Conservation (phyloP, 2,888 invertebrate genomes). For the Acanthopleura granulata region DNA sequence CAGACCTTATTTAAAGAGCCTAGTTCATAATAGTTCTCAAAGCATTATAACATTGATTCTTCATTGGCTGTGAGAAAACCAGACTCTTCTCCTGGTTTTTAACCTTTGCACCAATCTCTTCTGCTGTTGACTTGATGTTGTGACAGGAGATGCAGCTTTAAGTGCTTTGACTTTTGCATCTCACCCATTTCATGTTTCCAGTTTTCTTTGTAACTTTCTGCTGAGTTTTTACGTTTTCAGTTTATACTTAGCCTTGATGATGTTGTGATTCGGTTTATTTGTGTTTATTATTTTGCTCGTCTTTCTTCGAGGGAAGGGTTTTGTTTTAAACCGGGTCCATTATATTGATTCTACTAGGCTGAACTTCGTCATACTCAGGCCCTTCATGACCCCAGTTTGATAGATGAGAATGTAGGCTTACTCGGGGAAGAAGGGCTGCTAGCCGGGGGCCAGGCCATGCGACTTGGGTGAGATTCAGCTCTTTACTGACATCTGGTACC, state of each 20-base stretch:
- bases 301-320: constrained; percentile 33
- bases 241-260: constrained; percentile 10
- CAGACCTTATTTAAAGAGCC: too few species aligned
- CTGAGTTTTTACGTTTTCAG: not conserved
- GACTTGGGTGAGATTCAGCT: constrained; percentile 82
- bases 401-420: constrained; percentile 87
- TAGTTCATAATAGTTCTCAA: too few species aligned
- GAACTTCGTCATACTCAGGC: constrained; percentile 66
- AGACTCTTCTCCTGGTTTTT: too few species aligned
- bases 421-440: constrained; percentile 96
- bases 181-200: not conserved
- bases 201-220: not conserved
- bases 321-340: constrained; percentile 26
- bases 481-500: too few species aligned
- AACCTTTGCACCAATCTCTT: too few species aligned
- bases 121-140: too few species aligned
- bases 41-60: too few species aligned
- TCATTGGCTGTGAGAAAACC: too few species aligned
- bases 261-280: constrained; percentile 22
- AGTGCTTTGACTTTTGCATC: too few species aligned
- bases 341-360: constrained; percentile 51
- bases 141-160: too few species aligned
- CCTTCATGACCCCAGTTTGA: constrained; percentile 93
- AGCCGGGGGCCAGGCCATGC: constrained; percentile 96
- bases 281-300: not conserved